Evolutionary conservation across 2,888 invertebrate genomes (phyloP).

Genomic region (Xestia xanthographa): DNA sequence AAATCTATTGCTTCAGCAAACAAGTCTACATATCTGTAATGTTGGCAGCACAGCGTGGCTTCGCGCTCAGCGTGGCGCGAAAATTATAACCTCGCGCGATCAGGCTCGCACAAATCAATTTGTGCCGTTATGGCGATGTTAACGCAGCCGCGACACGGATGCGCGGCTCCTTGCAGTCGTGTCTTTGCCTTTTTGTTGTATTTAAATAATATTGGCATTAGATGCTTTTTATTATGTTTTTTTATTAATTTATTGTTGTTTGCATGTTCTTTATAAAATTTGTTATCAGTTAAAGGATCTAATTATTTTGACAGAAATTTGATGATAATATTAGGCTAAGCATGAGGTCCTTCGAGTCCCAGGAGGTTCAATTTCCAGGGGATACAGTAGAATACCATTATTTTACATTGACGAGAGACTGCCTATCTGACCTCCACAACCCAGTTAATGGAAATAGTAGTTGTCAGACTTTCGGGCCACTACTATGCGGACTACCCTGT

Average conservation of each 20-base stretch:
- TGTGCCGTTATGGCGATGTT: constrained; percentile 77
- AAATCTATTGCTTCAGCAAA: constrained; percentile 69
- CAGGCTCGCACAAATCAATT: constrained; percentile 85
- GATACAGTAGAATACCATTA: too few species aligned
- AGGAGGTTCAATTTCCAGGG: too few species aligned
- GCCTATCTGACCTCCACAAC: too few species aligned
- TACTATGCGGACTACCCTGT: background rate
- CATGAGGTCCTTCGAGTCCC: too few species aligned
- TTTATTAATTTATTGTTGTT: background rate
- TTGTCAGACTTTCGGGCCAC: too few species aligned
- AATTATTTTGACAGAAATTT: background rate
- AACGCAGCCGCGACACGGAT: constrained; percentile 73
- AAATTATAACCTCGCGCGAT: constrained; percentile 85
- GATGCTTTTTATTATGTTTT: too few species aligned
- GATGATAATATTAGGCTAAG: too few species aligned
- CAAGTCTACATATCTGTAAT: constrained; percentile 70
- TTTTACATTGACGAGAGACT: too few species aligned
- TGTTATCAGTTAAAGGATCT: background rate
- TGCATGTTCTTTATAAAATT: background rate
- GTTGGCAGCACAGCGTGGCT: constrained; percentile 82
- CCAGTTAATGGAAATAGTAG: too few species aligned
- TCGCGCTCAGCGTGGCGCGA: constrained; percentile 84
- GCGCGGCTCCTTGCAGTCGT: constrained; percentile 56
- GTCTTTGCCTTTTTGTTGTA: constrained; percentile 57
- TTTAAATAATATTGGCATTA: constrained; percentile 53